Conservation (phyloP, 2,797 vertebrate species). For the Bradypodion ventrale region DNA sequence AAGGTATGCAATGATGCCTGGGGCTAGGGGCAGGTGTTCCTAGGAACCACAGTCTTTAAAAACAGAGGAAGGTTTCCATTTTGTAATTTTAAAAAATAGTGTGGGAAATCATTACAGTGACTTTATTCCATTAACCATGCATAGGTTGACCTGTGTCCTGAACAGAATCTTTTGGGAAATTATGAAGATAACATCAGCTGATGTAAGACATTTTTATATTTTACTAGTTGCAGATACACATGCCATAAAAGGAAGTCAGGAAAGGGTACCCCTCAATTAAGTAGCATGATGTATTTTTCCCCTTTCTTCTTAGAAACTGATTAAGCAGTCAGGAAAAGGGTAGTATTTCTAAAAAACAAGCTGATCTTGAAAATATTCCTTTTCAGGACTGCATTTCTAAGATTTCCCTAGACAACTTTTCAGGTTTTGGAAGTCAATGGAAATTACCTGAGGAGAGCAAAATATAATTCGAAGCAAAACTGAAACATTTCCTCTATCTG, state of each 20-base stretch:
- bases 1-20: no score
- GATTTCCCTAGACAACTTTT: no score
- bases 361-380: no score
- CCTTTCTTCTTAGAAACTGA: background rate
- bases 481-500: background rate
- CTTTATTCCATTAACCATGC: background rate
- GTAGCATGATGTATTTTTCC: background rate
- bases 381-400: no score
- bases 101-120: conserved; percentile 9
- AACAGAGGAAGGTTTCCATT: background rate
- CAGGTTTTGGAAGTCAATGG: no score
- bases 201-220: background rate
- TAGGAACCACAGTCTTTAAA: no score
- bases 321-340: background rate
- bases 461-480: background rate
- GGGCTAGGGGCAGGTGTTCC: no score
- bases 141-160: conserved; percentile 25
- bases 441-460: conserved; percentile 1
- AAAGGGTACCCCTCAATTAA: background rate
- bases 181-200: conserved; percentile 35
- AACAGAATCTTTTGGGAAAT: background rate
- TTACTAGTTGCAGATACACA: conserved; percentile 28
- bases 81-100: background rate
- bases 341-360: background rate
- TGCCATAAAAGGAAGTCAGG: conserved; percentile 4